Evolutionary conservation across 2,113 vertebrate genomes (phyloP).

Genomic region (Hydropotes inermis): DNA sequence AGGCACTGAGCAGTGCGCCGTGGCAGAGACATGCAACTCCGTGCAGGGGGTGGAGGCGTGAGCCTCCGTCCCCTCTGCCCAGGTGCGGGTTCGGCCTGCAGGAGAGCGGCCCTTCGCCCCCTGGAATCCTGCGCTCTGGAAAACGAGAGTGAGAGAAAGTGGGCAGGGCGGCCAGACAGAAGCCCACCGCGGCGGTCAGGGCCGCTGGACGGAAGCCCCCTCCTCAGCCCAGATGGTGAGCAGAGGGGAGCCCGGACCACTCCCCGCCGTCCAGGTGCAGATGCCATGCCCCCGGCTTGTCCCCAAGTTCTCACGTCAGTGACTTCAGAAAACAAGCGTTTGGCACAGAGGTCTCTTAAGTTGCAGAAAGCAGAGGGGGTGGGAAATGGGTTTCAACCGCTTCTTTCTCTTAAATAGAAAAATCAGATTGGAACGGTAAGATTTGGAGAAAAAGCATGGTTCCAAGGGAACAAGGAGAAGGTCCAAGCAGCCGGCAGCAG

Average conservation of each 20-base stretch:
- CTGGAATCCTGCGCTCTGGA: neutral
- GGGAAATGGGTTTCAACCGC: neutral
- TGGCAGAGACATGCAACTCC: neutral
- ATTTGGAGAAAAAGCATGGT: neutral
- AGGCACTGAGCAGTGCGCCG: neutral
- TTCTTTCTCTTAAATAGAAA: neutral
- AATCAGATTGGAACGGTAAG: neutral
- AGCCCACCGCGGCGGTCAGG: neutral
- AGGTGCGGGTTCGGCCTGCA: fast-evolving
- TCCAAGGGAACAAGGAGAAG: neutral
- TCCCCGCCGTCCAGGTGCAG: neutral
- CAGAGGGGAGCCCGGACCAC: neutral
- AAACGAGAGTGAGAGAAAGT: neutral
- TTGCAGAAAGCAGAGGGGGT: neutral
- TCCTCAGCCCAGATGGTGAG: neutral
- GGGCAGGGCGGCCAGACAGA: neutral
- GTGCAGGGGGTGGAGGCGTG: fast-evolving
- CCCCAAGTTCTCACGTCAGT: neutral
- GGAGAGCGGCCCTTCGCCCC: neutral
- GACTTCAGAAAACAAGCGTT: neutral
- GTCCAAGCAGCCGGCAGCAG: neutral
- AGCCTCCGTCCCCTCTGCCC: neutral
- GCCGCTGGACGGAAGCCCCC: neutral
- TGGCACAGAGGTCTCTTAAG: neutral
- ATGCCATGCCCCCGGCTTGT: neutral